phyloP scores from a whole-genome alignment of 2,113 vertebrate genomes.

The Meleagris gallopavo region DNA sequence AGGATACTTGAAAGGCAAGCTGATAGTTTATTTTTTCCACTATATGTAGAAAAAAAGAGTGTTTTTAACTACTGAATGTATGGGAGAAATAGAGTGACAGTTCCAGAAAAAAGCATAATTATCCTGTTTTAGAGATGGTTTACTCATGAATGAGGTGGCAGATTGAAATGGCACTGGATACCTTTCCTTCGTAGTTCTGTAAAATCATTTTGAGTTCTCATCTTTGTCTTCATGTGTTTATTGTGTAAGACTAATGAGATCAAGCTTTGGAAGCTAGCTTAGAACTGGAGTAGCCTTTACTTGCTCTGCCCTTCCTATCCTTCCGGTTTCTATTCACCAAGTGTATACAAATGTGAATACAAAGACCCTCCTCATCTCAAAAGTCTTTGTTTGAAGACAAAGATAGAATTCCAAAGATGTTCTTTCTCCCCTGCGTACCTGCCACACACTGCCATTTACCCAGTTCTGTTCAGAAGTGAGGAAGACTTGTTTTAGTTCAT shows the following conservation, averaged over 20 bases:
- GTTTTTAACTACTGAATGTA: not conserved
- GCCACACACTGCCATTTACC: not conserved
- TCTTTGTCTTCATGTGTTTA: conserved; percentile 30
- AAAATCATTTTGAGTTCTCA: conserved; percentile 17
- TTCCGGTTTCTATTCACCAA: conserved; percentile 58
- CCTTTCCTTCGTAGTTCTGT: not conserved
- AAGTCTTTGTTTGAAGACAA: not conserved
- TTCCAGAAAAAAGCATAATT: not conserved
- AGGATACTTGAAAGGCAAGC: not conserved
- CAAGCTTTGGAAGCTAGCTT: conserved; percentile 38
- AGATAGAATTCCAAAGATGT: not conserved
- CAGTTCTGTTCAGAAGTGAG: not conserved
- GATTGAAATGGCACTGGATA: not conserved
- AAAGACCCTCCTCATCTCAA: conserved; percentile 23
- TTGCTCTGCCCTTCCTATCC: conserved; percentile 67
- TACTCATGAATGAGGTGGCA: not conserved
- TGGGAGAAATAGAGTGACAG: not conserved
- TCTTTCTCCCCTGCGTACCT: not conserved
- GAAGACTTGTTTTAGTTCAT: not conserved
- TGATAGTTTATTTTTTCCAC: not conserved
- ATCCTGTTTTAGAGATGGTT: not conserved
- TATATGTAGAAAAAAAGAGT: not conserved
- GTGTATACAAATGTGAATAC: conserved; percentile 50
- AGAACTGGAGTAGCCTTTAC: not conserved
- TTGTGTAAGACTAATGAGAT: conserved; percentile 52